Evolutionary conservation across 2,888 invertebrate genomes (phyloP).

Genomic region (Eumerus sabulonum): DNA sequence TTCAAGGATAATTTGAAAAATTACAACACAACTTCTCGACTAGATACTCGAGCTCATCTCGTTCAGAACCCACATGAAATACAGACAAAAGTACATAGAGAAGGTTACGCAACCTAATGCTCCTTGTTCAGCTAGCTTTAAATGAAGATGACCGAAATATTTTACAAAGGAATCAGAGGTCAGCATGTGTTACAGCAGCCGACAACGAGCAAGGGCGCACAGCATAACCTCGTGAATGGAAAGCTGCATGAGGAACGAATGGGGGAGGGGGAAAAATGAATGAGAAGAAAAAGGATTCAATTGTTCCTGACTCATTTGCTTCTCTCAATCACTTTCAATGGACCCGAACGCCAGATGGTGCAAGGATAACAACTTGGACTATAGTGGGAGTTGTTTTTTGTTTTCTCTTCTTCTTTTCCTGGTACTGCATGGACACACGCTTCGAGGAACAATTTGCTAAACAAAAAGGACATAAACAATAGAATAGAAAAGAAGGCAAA

Average conservation of each 20-base stretch:
- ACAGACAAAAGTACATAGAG: conserved; percentile 4
- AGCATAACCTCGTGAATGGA: too few species aligned
- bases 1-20: conserved; percentile 47
- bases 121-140: conserved; percentile 39
- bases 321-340: conserved; percentile 69
- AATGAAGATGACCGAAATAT: conserved; percentile 56
- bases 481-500: background rate
- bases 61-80: background rate
- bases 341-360: conserved; percentile 69
- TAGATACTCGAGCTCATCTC: background rate
- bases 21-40: conserved; percentile 36
- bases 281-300: conserved; percentile 60
- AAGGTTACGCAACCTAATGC: conserved; percentile 30
- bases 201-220: too few species aligned
- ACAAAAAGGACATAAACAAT: background rate
- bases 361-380: conserved; percentile 64
- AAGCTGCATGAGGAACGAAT: too few species aligned
- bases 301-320: conserved; percentile 69
- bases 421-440: conserved; percentile 17
- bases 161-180: conserved; percentile 61
- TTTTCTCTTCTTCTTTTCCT: too few species aligned
- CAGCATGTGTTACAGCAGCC: conserved; percentile 34
- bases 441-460: background rate
- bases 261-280: background rate
- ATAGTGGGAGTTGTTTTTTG: conserved; percentile 8